Evolutionary conservation across 2,797 vertebrate genomes (phyloP).

Genomic region (Geotrypetes seraphini): DNA sequence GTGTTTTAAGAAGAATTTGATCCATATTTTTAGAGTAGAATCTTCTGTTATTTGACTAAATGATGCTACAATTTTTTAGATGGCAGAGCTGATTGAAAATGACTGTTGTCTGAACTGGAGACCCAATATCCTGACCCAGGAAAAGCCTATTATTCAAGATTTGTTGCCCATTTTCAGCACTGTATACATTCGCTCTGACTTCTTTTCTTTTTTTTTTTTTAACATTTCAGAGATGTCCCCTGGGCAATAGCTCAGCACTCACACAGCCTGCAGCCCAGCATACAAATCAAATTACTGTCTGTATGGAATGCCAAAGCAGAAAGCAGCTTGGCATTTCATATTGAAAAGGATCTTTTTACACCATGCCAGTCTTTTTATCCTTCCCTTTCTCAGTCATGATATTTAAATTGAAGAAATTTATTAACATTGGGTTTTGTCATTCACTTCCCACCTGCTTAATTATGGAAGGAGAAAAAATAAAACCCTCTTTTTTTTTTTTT

Average conservation of each 20-base stretch:
- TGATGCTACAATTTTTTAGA: no score
- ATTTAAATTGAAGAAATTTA: no score
- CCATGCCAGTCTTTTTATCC: accelerated
- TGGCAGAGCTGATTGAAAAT: accelerated
- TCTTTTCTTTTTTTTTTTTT: slow-evolving; percentile 10
- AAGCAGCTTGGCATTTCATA: neutral
- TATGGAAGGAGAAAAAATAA: no score
- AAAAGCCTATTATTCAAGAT: neutral
- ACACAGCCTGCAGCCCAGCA: neutral
- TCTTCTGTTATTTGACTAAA: no score
- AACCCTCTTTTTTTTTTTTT: no score
- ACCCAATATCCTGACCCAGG: neutral
- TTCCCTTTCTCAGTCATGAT: no score
- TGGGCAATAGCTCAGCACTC: neutral
- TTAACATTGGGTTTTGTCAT: no score
- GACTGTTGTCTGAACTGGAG: neutral
- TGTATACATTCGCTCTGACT: slow-evolving; percentile 7
- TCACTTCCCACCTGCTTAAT: no score
- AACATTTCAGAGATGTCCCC: slow-evolving; percentile 1
- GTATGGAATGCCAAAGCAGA: accelerated
- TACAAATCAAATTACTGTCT: neutral
- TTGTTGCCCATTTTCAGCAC: neutral
- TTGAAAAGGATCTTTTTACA: neutral
- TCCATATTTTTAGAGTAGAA: no score
- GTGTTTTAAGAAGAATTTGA: no score